Percentiles rank a stretch among this genome's conserved stretches.
Evolutionary conservation across 37 sponge, comb jelly and placozoan genomes (phyloP).

Genomic region (Crambe crambe): DNA sequence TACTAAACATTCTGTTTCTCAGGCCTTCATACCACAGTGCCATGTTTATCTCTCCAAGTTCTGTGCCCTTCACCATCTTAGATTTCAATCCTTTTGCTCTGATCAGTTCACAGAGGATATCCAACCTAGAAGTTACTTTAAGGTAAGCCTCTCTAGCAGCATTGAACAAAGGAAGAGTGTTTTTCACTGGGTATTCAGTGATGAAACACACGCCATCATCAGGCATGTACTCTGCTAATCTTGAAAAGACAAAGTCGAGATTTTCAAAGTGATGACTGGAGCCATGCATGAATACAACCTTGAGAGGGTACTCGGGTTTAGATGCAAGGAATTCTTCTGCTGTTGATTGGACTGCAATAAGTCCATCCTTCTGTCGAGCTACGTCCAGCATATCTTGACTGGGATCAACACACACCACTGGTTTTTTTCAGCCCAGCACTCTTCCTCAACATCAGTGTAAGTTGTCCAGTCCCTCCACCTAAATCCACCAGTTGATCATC

Average conservation of each 20-base stretch:
- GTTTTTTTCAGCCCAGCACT: background rate
- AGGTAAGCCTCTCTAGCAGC: background rate
- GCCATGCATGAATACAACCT: background rate
- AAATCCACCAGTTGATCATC: background rate
- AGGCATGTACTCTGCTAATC: background rate
- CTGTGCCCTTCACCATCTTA: background rate
- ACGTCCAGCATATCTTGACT: background rate
- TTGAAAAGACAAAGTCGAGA: background rate
- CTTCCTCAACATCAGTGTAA: background rate
- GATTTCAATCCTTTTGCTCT: background rate
- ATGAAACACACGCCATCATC: constrained; percentile 10
- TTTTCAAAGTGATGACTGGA: background rate
- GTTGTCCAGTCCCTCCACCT: constrained; percentile 3
- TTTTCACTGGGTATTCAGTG: background rate
- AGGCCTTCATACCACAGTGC: background rate
- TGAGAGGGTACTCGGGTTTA: background rate
- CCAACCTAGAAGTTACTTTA: too few species aligned
- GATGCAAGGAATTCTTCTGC: constrained; percentile 13
- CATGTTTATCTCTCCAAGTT: background rate
- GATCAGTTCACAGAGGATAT: background rate
- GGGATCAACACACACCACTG: constrained; percentile 9
- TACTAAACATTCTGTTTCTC: background rate
- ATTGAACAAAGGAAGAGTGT: background rate
- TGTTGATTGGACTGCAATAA: background rate
- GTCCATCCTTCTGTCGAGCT: background rate